Percentiles rank a stretch among this genome's conserved stretches.
These are phyloP conservation scores for Bergia puertoricense DNA, from an alignment of 92 coral and sea anemone species.

Conservation along the genomic window DNA sequence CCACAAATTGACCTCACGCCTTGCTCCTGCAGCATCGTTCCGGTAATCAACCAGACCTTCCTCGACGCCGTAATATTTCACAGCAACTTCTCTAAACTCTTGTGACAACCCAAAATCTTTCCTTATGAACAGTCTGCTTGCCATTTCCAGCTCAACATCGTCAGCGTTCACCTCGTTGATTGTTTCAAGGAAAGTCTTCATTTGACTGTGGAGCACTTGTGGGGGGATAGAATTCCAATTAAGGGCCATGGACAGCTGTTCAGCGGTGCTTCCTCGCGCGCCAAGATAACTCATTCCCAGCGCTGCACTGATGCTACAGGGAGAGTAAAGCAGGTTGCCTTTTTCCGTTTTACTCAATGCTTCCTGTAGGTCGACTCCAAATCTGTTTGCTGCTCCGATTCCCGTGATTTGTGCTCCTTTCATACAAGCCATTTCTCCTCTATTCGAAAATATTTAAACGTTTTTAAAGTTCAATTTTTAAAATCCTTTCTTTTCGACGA, in stretches of 20 bases:
- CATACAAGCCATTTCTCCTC: slow-evolving; percentile 8
- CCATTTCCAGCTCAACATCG: slow-evolving; percentile 14
- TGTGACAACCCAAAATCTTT: slow-evolving; percentile 38
- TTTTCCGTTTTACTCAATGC: slow-evolving; percentile 26
- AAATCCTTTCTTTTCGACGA: too few species aligned
- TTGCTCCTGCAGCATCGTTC: slow-evolving; percentile 31
- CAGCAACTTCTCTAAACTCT: slow-evolving; percentile 35
- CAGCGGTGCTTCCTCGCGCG: slow-evolving; percentile 25
- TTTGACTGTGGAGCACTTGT: slow-evolving; percentile 36
- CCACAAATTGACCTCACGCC: slow-evolving; percentile 16
- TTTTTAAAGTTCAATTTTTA: background rate
- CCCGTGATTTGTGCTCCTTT: slow-evolving; percentile 15
- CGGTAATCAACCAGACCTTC: slow-evolving; percentile 28
- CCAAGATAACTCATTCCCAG: slow-evolving; percentile 23
- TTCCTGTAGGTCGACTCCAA: slow-evolving; percentile 34
- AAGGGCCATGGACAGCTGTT: slow-evolving; percentile 19
- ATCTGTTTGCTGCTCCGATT: slow-evolving; percentile 32
- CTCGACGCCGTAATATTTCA: slow-evolving; percentile 36
- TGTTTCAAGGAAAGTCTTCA: slow-evolving; percentile 27
- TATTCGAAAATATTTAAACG: background rate
- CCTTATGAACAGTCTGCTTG: slow-evolving; percentile 37
- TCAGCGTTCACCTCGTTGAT: slow-evolving; percentile 9
- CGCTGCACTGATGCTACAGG: slow-evolving; percentile 32
- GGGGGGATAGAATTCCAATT: slow-evolving; percentile 33
- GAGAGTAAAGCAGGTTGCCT: slow-evolving; percentile 28